Evolutionary conservation across 2,888 invertebrate genomes (phyloP), one percentile per base, ranked within the genome.

Genomic region (Phyllotreta cruciferae): DNA sequence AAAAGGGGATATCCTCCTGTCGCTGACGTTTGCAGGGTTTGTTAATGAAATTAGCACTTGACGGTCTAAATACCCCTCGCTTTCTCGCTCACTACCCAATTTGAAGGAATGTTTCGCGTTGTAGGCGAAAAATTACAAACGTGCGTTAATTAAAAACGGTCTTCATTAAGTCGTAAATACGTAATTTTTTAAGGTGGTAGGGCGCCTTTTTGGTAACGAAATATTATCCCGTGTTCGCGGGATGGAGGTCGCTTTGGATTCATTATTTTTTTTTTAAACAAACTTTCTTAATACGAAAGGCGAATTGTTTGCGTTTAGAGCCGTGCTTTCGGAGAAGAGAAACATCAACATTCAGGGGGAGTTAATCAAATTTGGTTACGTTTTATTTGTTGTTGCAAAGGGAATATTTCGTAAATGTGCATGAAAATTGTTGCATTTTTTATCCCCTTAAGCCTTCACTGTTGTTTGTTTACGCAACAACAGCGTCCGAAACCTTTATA

Each of bases 141-240:
- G 14, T 9, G 11, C 47, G 11, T 47, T 47, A 47, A 47, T 47
- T 47, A 47, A 47, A 47, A 47, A 47, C 11, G 47, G 47, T 47
- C 10, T 47, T 11, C 14, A 47, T 11, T 11, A 47, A 47, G 47
- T 13, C 11, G 47, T 47, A 47, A 47, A 47, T 47, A 13, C 14
- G 11, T 14, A 14, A 13, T 13, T 13, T 47, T 11, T 47, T 7
- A 47, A 1, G 10, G 47, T 6, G 6, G 11, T 5, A 5, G 47
- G 47, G 47, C 6, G 6, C 47, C 14, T 47, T 24, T 24, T 3
- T 1, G 6, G 47, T 7, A 47, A n/a, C n/a, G n/a, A 42, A 42
- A 11, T 11, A 42, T 4, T 10, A 42, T 24, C 24, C 24, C 24
- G 24, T 24, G 24, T 24, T 24, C 24, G 24, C 24, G 24, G 24